Evolutionary conservation across 2,888 invertebrate genomes (phyloP).

Genomic region (Oligia fasciuncula): DNA sequence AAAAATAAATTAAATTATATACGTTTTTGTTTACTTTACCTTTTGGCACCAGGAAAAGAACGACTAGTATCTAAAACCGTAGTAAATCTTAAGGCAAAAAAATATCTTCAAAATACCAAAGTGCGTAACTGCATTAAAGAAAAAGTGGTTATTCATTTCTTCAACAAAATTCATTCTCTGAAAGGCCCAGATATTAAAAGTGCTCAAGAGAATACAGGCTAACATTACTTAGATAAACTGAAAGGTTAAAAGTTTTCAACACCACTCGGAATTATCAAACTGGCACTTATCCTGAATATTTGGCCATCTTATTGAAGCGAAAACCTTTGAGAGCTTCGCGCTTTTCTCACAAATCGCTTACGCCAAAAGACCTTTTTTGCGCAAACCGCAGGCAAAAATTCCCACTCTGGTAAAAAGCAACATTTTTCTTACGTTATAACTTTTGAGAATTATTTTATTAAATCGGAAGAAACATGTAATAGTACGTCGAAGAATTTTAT

Average conservation of each 20-base stretch:
- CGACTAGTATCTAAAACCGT: not conserved
- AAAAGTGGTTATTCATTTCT: constrained; percentile 18
- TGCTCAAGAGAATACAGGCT: constrained; percentile 45
- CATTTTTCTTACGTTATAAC: constrained; percentile 57
- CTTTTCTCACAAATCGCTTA: constrained; percentile 76
- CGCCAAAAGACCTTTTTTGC: constrained; percentile 74
- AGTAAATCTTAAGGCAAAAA: not conserved
- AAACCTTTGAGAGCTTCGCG: constrained; percentile 67
- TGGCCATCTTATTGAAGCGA: constrained; percentile 71
- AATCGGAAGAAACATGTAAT: constrained; percentile 26
- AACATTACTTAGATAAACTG: constrained; percentile 64
- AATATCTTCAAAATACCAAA: not conserved
- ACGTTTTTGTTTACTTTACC: not conserved
- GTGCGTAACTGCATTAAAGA: constrained; percentile 22
- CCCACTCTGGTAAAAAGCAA: constrained; percentile 69
- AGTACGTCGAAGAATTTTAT: constrained; percentile 6
- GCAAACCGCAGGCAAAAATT: constrained; percentile 70
- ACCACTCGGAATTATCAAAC: constrained; percentile 71
- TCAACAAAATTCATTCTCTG: constrained; percentile 25
- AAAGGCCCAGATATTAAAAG: constrained; percentile 21
- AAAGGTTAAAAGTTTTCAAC: constrained; percentile 70
- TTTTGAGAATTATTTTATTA: constrained; percentile 58
- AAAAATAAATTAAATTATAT: not conserved
- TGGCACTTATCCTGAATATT: constrained; percentile 73
- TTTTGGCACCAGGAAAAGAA: not conserved